Evolutionary conservation across 2,797 vertebrate genomes (phyloP).

Genomic region (Trachops cirrhosus): DNA sequence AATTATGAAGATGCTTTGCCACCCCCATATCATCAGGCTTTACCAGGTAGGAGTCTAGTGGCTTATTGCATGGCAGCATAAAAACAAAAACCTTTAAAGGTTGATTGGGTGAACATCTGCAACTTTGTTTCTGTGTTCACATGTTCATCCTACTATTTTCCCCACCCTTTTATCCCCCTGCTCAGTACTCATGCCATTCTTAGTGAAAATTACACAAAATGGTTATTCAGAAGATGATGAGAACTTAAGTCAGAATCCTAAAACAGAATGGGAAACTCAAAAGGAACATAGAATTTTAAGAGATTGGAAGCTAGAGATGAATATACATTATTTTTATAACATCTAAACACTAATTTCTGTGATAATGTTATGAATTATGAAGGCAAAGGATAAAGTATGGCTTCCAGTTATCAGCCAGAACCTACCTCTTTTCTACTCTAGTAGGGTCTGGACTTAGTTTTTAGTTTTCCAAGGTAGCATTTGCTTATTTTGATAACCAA

Average conservation of each 20-base stretch:
- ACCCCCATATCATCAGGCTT: constrained; percentile 98
- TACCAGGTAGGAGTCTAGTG: constrained; percentile 90
- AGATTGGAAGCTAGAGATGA: constrained; percentile 1
- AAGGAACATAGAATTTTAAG: not conserved
- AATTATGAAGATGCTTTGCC: constrained; percentile 99
- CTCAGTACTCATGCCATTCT: not conserved
- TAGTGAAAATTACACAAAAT: not conserved
- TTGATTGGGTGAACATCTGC: not conserved
- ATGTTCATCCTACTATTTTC: not conserved
- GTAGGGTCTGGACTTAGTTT: not conserved
- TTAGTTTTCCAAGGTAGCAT: not conserved
- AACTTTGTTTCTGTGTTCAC: not conserved
- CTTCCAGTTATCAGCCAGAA: not conserved
- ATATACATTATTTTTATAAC: not conserved
- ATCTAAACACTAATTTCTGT: constrained; percentile 9
- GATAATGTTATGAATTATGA: not conserved
- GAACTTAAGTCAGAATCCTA: not conserved
- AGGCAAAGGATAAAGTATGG: not conserved
- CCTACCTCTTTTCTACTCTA: not conserved
- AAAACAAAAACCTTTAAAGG: not conserved
- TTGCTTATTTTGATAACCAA: constrained; percentile 25
- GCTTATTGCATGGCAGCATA: rapidly evolving
- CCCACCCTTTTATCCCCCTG: not conserved
- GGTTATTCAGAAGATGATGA: constrained; percentile 12
- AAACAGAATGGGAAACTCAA: not conserved